Evolutionary conservation across 2,888 invertebrate genomes (phyloP).

Genomic region (Polydrusus tereticollis): DNA sequence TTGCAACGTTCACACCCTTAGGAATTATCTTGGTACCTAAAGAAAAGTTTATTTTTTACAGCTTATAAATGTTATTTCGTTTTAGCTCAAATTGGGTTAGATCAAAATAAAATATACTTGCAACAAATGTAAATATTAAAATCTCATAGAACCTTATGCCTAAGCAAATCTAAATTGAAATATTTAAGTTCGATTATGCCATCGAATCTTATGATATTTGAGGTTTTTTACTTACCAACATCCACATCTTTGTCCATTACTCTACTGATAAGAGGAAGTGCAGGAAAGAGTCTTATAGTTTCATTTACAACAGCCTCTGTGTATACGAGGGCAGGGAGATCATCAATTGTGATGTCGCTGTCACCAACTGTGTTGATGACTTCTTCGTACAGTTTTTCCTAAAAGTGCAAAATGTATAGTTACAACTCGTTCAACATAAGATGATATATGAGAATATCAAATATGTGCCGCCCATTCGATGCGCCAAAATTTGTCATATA

Average conservation of each 20-base stretch:
- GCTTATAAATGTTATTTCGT: neutral
- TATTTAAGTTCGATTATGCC: neutral
- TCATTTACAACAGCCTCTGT: constrained; percentile 48
- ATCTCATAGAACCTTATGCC: neutral
- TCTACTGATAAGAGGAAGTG: constrained; percentile 30
- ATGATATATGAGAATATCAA: too few relatives aligned
- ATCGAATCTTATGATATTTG: neutral
- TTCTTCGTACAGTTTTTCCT: too few relatives aligned
- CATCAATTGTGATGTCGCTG: neutral
- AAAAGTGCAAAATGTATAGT: too few relatives aligned
- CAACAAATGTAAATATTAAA: neutral
- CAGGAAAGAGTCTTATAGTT: constrained; percentile 48
- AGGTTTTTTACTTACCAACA: constrained; percentile 19
- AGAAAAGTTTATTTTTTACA: too few relatives aligned
- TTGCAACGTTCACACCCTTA: constrained; percentile 62
- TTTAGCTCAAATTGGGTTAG: too few relatives aligned
- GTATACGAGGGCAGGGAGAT: constrained; percentile 33
- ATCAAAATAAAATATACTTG: neutral
- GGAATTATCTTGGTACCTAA: constrained; percentile 54
- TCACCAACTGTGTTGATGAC: too few relatives aligned
- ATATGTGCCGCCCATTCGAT: too few relatives aligned
- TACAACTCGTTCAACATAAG: too few relatives aligned
- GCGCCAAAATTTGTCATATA: too few relatives aligned
- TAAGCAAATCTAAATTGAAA: neutral
- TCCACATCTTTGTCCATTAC: constrained; percentile 15